phyloP scores from a whole-genome alignment of 1,140 invertebrate species.

The roundworm (Caenorhabditis elegans) region DNA sequence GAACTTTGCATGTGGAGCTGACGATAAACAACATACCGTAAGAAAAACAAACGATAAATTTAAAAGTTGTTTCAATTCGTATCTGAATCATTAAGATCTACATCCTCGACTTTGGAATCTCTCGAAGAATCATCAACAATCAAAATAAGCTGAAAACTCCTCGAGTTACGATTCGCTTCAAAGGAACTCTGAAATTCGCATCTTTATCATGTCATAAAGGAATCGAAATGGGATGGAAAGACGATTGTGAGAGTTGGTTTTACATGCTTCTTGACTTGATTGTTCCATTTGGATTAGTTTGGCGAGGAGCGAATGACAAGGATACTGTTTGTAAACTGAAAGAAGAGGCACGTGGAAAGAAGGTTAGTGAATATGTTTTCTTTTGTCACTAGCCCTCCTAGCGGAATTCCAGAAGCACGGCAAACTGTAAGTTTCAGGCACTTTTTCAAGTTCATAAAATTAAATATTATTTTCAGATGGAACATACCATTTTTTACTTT shows the following conservation, averaged over 20 bases:
- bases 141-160: conserved; percentile 52
- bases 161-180: conserved; percentile 43
- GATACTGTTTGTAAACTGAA: conserved; percentile 36
- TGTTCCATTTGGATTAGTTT: background rate
- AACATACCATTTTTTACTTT: no score
- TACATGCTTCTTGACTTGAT: conserved; percentile 54
- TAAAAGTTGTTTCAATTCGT: no score
- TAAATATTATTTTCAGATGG: no score
- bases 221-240: conserved; percentile 51
- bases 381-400: no score
- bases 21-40: conserved; percentile 25
- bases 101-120: conserved; percentile 55
- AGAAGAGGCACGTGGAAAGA: conserved; percentile 41
- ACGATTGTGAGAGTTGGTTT: conserved; percentile 57
- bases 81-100: conserved; percentile 38
- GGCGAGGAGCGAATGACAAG: conserved; percentile 39
- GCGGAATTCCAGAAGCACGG: no score
- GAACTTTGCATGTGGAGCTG: conserved; percentile 48
- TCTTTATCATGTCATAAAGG: conserved; percentile 46
- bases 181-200: conserved; percentile 54
- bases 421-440: no score
- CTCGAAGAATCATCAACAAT: conserved; percentile 49
- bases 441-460: no score
- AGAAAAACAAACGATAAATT: no score
- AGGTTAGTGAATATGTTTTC: background rate